These are phyloP conservation scores for Ectemnius continuus DNA, from an alignment of 2,888 invertebrate species.

Conservation along the genomic window DNA sequence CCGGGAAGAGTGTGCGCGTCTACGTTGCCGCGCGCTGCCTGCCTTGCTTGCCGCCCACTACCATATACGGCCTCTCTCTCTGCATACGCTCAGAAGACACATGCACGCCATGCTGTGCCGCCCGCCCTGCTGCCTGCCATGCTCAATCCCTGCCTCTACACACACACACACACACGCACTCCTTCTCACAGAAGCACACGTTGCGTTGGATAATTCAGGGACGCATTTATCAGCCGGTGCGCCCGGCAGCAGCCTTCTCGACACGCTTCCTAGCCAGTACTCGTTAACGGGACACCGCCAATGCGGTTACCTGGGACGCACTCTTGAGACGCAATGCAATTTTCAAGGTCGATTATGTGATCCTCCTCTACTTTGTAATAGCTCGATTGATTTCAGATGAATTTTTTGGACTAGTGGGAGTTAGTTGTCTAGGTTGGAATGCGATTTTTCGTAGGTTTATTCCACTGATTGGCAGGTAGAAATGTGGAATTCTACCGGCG, in stretches of 20 bases:
- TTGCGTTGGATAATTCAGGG: slow-evolving; percentile 60
- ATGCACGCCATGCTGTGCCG: slow-evolving; percentile 54
- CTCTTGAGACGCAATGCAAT: background rate
- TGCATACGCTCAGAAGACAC: slow-evolving; percentile 57
- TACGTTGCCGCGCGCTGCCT: slow-evolving; percentile 45
- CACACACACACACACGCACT: no score
- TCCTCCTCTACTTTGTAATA: background rate
- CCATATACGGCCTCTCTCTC: slow-evolving; percentile 73
- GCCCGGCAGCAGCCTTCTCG: slow-evolving; percentile 24
- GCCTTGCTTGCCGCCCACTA: slow-evolving; percentile 76
- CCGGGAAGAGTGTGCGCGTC: slow-evolving; percentile 27
- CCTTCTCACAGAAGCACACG: no score
- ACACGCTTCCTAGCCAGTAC: background rate
- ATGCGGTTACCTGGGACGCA: slow-evolving; percentile 7
- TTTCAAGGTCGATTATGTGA: slow-evolving; percentile 3
- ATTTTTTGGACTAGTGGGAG: no score
- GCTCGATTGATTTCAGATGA: background rate
- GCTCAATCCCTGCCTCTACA: slow-evolving; percentile 11
- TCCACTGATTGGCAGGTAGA: no score
- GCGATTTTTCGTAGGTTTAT: no score
- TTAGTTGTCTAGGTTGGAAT: no score
- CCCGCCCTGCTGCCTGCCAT: slow-evolving; percentile 49
- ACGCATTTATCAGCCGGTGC: slow-evolving; percentile 21
- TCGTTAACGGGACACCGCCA: slow-evolving; percentile 7
- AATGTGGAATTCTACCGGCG: no score